These are phyloP conservation scores for Beris chalybata DNA, from an alignment of 2,888 invertebrate genomes.

Conservation along the genomic window DNA sequence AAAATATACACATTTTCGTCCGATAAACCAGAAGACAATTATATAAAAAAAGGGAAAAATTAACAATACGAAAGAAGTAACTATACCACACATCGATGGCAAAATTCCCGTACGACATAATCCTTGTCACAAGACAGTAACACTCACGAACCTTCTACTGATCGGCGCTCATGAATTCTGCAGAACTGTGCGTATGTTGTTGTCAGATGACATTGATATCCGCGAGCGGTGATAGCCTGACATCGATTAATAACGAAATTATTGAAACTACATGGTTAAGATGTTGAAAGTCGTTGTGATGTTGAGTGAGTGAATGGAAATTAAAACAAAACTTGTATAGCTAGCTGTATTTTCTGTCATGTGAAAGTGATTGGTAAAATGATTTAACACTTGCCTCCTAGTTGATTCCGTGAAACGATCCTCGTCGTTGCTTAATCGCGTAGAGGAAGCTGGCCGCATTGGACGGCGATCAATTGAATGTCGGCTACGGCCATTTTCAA, in stretches of 20 bases:
- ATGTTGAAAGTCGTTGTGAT: neutral
- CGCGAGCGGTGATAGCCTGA: conserved; percentile 33
- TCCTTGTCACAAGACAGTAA: too few relatives aligned
- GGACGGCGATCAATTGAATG: neutral
- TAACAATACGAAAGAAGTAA: too few relatives aligned
- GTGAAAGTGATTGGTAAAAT: neutral
- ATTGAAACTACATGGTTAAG: neutral
- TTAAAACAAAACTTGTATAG: neutral
- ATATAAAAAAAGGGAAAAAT: too few relatives aligned
- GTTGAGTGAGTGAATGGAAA: neutral
- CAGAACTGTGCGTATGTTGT: conserved; percentile 21
- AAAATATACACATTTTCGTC: too few relatives aligned
- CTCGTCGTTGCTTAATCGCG: conserved; percentile 16
- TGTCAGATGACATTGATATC: conserved; percentile 31
- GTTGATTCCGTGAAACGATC: conserved; percentile 27
- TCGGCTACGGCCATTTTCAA: neutral
- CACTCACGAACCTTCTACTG: neutral
- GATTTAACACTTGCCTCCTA: conserved; percentile 22
- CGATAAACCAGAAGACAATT: too few relatives aligned
- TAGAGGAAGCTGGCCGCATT: neutral
- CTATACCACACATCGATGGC: too few relatives aligned
- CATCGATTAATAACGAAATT: conserved; percentile 22
- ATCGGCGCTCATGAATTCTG: conserved; percentile 33
- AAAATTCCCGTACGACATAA: too few relatives aligned
- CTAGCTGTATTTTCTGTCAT: neutral